Evolutionary conservation across 2,113 vertebrate species (phyloP), one percentile per base, ranked within the genome.

Genomic region (Jaculus jaculus): DNA sequence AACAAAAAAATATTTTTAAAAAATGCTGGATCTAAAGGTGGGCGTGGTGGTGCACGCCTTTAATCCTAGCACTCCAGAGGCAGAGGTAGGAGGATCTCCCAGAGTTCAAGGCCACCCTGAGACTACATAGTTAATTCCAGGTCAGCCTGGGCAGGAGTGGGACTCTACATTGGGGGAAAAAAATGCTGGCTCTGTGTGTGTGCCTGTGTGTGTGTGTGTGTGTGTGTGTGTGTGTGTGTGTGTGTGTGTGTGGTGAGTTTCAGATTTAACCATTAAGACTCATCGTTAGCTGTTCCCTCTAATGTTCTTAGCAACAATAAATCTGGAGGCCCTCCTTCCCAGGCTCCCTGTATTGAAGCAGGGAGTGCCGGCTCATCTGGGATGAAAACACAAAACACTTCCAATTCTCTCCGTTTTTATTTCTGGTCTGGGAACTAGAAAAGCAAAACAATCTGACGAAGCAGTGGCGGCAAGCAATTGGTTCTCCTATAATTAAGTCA

Each of bases 401-500:
- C 26, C 60, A 78, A 42, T 20, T 66, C 51, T 83, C 0, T 60
- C 23, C 54, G 15, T 54, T 84, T 11, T 54, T 69, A 79, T 86
- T 86, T 92, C 66, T 96, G 66, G 58, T 65, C 7, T 65, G 42
- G 61, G n/a, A 92, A 28, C n/a, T 75, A 78, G 72, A 42, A 91
- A 68, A 79, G 34, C 60, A 90, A 92, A 94, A 61, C 23, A 80
- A 75, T 79, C 24, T 30, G 30, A 61, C 3, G 32, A 90, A 84
- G 75, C 8, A 23, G 51, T 3, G 24, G 80, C 63, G 74, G 58
- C 28, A 15, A 71, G 83, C 66, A 75, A 30, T 89, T 94, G 80
- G 8, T 21, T 85, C 28, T 77, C 32, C 39, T 89, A 3, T 80
- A 90, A 93, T 87, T 74, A 90, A 79, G 7, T 60, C 26, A 47